Percentiles rank a stretch among this genome's conserved stretches.
phyloP scores from a whole-genome alignment of 2,888 invertebrate species.

The Parnassius mnemosyne region DNA sequence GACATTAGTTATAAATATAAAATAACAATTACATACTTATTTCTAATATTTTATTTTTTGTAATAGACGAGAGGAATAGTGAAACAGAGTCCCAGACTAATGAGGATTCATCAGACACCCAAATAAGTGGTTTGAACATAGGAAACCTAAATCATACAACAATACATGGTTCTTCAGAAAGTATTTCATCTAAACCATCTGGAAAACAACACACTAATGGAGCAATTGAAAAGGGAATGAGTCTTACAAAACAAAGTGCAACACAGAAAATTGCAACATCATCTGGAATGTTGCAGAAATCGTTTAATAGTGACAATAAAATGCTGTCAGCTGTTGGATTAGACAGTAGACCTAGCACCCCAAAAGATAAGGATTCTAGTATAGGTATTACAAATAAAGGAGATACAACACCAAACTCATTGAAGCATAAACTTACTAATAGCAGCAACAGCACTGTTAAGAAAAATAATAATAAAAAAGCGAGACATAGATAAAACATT shows the following conservation, averaged over 20 bases:
- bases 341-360: constrained; percentile 72
- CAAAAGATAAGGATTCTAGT: constrained; percentile 69
- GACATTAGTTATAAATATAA: not conserved
- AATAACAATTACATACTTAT: constrained; percentile 1
- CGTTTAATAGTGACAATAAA: constrained; percentile 66
- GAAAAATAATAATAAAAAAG: constrained; percentile 90
- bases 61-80: constrained; percentile 89
- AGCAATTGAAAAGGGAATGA: constrained; percentile 63
- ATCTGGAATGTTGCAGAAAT: constrained; percentile 66
- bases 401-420: constrained; percentile 62
- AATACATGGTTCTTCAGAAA: constrained; percentile 75
- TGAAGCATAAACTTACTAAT: constrained; percentile 77
- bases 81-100: constrained; percentile 93
- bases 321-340: constrained; percentile 63
- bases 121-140: constrained; percentile 77
- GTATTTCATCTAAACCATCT: constrained; percentile 71
- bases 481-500: constrained; percentile 85
- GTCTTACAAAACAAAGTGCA: constrained; percentile 61
- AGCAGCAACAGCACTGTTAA: constrained; percentile 78
- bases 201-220: constrained; percentile 77
- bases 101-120: constrained; percentile 86
- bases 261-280: constrained; percentile 67
- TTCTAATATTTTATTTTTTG: constrained; percentile 27
- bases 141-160: constrained; percentile 70
- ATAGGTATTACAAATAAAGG: constrained; percentile 57